Conservation (phyloP, 2,888 invertebrate species). For the Epistrophe eligans region DNA sequence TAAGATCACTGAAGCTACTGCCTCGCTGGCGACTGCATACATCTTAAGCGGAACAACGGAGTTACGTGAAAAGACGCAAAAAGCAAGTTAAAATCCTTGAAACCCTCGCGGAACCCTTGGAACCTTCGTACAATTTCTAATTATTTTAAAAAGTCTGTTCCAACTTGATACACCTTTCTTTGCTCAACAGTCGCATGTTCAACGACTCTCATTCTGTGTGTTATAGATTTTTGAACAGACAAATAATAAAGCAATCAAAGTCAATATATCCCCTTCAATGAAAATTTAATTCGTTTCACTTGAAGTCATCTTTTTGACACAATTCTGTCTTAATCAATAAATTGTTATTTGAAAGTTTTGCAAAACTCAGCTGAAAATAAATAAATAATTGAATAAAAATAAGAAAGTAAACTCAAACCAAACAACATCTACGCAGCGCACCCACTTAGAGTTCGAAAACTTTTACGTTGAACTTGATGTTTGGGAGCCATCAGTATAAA, state of each 20-base stretch:
- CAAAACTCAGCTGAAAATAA: constrained; percentile 27
- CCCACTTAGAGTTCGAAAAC: constrained; percentile 2
- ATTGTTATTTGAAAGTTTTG: constrained; percentile 11
- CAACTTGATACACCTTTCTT: too few relatives aligned
- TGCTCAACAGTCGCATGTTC: too few relatives aligned
- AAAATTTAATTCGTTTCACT: constrained; percentile 12
- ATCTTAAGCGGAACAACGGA: too few relatives aligned
- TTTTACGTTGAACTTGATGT: constrained; percentile 10
- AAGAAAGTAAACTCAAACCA: constrained; percentile 18
- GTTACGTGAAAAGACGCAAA: too few relatives aligned
- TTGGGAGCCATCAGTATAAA: background rate
- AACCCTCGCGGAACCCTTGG: too few relatives aligned
- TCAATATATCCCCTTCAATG: background rate
- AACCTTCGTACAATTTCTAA: too few relatives aligned
- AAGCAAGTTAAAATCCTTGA: too few relatives aligned
- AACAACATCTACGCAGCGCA: background rate
- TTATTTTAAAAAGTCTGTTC: too few relatives aligned
- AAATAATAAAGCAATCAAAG: background rate
- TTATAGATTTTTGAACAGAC: background rate
- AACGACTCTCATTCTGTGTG: too few relatives aligned
- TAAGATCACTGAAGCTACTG: too few relatives aligned
- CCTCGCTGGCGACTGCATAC: too few relatives aligned
- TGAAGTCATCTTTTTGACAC: constrained; percentile 1
- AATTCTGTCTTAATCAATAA: constrained; percentile 26
- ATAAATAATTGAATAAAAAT: constrained; percentile 38